Percentiles rank a stretch among this genome's conserved stretches.
phyloP scores from a whole-genome alignment of 2,888 invertebrate species.

The Plebejus argus region DNA sequence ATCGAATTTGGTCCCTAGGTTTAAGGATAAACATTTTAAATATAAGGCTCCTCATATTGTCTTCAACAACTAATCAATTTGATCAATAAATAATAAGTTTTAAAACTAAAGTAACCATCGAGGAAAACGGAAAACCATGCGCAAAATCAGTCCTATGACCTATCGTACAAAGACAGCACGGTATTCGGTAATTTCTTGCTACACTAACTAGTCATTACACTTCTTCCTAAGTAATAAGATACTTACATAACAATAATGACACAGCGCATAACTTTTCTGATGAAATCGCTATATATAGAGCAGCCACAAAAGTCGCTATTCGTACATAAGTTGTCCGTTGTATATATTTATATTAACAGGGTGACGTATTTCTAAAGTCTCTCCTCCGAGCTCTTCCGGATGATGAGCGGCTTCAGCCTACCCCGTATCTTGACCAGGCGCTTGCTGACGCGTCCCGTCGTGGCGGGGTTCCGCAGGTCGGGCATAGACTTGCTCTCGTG shows the following conservation, averaged over 20 bases:
- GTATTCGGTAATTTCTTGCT: not conserved
- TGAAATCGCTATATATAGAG: not conserved
- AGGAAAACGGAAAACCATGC: not conserved
- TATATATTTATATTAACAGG: not conserved
- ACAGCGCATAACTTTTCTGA: too few relatives aligned
- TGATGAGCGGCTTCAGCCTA: conserved; percentile 70
- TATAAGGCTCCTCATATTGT: not conserved
- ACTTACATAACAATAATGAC: too few relatives aligned
- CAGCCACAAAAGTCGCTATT: not conserved
- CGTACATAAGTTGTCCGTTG: not conserved
- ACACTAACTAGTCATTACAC: not conserved
- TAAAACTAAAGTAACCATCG: not conserved
- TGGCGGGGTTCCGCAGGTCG: conserved; percentile 62
- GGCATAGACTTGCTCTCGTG: conserved; percentile 78
- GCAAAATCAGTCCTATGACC: not conserved
- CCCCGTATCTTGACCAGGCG: conserved; percentile 70
- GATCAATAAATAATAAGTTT: not conserved
- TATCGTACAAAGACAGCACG: too few relatives aligned
- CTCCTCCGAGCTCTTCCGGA: conserved; percentile 72
- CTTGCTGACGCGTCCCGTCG: conserved; percentile 67
- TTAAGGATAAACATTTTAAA: too few relatives aligned
- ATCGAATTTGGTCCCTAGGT: conserved; percentile 2
- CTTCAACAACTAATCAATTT: not conserved
- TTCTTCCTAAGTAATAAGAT: not conserved
- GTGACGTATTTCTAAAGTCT: conserved; percentile 49